phyloP scores from a whole-genome alignment of 2,888 invertebrate species.

The Oasisia sp. region DNA sequence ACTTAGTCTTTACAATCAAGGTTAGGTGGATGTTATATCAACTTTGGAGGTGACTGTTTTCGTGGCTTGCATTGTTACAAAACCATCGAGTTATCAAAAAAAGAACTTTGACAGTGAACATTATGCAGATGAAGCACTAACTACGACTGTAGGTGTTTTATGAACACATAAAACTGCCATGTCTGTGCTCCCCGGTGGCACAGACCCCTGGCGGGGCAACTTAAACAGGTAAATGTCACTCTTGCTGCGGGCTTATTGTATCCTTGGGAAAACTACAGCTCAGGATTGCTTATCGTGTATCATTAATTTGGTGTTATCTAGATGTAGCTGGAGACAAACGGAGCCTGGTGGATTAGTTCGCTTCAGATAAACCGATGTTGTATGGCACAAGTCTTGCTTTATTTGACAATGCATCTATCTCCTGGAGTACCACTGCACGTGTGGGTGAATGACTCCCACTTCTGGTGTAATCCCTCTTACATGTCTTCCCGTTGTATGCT shows the following conservation, averaged over 20 bases:
- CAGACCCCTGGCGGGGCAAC: background rate
- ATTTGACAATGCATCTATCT: background rate
- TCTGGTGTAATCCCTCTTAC: background rate
- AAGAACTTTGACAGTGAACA: background rate
- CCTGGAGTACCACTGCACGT: background rate
- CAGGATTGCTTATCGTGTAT: background rate
- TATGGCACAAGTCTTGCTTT: background rate
- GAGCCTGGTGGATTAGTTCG: background rate
- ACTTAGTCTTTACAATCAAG: background rate
- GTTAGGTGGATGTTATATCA: background rate
- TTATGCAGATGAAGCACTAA: background rate
- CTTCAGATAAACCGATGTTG: background rate
- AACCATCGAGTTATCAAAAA: background rate
- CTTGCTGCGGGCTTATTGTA: background rate
- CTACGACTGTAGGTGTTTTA: background rate
- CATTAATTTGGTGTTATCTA: background rate
- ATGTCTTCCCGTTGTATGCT: background rate
- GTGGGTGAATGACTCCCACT: background rate
- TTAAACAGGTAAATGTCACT: background rate
- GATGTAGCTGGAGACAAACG: background rate
- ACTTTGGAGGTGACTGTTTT: background rate
- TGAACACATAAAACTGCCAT: background rate
- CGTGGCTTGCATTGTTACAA: background rate
- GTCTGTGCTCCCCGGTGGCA: background rate
- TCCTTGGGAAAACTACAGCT: constrained; percentile 7